Evolutionary conservation across 2,888 invertebrate species (phyloP), one percentile per base, ranked within the genome.

Genomic region (Hirtodrosophila confusa): DNA sequence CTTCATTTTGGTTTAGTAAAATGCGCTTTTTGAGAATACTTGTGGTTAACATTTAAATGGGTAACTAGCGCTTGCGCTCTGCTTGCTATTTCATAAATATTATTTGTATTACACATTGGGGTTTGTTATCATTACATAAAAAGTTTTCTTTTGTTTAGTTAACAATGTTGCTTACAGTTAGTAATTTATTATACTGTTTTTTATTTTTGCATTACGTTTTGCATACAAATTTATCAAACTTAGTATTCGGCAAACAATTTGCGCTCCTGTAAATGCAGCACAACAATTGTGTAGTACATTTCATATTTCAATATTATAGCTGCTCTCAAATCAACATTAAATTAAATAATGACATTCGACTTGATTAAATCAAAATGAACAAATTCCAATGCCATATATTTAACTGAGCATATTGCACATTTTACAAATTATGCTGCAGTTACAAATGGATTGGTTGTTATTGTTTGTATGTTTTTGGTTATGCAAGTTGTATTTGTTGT

Each of bases 11-110:
- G 63, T 4, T 68, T 69, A 74, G 69, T 86, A 84, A 86, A 87
- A 87, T 87, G 83, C 84, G 69, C 62, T 71, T 17, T 58, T 86
- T 82, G 78, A 82, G 80, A 85, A 85, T 85, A 86, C 86, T 85
- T 85, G 76, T 73, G 79, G 85, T 84, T 83, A 80, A 83, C 80
- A 78, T 83, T 82, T 77, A 77, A 78, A 69, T 77, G 69, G 80
- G 75, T 76, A 78, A 72, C 68, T 71, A 65, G 73, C 68, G 69
- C 62, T 58, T 47, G 64, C 72, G 69, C 65, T 68, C 60, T 58
- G 76, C 72, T 82, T 71, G 58, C 78, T 83, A 67, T 78, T 83
- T 80, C 66, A 69, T 82, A 80, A 64, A 62, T 48, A 67, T 70
- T 69, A 62, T 68, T 57, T 31, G 31, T 31, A 66, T 67, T 74